Percentiles rank a stretch among this genome's conserved stretches.
Evolutionary conservation across 2,797 vertebrate genomes (phyloP).

Genomic region (Leptodactylus fallax): DNA sequence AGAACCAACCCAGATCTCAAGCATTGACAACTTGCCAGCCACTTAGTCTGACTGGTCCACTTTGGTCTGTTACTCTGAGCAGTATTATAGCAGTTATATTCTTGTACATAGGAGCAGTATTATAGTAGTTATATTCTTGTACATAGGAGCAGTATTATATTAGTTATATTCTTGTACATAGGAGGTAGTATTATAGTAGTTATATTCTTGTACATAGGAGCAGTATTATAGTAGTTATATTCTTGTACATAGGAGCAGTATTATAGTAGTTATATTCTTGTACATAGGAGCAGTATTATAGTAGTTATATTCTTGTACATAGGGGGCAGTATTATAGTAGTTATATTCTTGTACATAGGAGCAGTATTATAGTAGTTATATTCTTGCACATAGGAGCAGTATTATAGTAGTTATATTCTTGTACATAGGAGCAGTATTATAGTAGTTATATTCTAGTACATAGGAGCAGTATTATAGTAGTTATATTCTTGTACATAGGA

Average conservation of each 20-base stretch:
- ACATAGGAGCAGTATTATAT: too few species aligned
- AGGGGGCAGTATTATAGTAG: neutral
- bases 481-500: constrained; percentile 13
- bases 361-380: neutral
- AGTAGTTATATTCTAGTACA: constrained; percentile 11
- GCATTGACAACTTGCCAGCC: too few species aligned
- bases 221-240: constrained; percentile 17
- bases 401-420: neutral
- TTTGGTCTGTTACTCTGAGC: too few species aligned
- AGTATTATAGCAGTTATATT: too few species aligned
- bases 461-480: constrained; percentile 13
- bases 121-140: too few species aligned
- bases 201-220: neutral
- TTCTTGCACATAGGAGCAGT: neutral
- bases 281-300: neutral
- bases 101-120: too few species aligned
- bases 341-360: constrained; percentile 1
- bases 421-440: neutral
- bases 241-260: neutral
- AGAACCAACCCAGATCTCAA: neutral
- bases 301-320: neutral
- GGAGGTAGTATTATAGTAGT: too few species aligned
- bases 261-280: constrained; percentile 10
- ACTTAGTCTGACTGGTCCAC: neutral
- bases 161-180: too few species aligned